Percentiles rank a stretch among this genome's conserved stretches.
Conservation (phyloP, 2,888 invertebrate species). For the Oligia strigilis region DNA sequence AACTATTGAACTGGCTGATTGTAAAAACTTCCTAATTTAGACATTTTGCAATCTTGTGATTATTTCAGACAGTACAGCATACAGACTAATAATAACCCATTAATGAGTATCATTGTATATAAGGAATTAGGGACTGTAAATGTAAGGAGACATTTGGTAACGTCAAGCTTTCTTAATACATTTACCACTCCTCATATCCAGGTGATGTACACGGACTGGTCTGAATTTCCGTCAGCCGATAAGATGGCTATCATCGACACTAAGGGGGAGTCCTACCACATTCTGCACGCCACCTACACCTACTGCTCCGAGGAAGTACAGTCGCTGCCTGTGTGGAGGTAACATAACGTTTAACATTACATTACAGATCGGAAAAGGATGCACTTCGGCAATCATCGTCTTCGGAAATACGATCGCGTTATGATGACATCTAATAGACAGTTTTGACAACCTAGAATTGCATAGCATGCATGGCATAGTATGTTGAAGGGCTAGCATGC, state of each 20-base stretch:
- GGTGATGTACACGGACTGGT: conserved; percentile 80
- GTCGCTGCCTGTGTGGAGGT: conserved; percentile 75
- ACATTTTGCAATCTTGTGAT: background rate
- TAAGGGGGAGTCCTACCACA: conserved; percentile 75
- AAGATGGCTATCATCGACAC: conserved; percentile 76
- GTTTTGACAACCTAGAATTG: background rate
- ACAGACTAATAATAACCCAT: background rate
- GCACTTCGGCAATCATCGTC: background rate
- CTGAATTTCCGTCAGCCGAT: conserved; percentile 80
- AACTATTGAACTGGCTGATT: background rate
- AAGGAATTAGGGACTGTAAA: background rate
- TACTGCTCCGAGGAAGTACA: conserved; percentile 83
- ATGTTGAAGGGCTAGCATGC: no score
- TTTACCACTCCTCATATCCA: conserved; percentile 52
- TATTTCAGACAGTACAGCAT: background rate
- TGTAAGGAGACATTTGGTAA: background rate
- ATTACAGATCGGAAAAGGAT: background rate
- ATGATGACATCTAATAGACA: background rate
- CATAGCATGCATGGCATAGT: no score
- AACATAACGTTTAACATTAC: background rate
- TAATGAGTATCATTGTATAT: background rate
- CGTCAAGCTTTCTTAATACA: background rate
- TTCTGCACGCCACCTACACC: conserved; percentile 77
- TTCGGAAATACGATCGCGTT: background rate
- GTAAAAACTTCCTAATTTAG: background rate